Evolutionary conservation across 2,113 vertebrate species (phyloP).

Genomic region (Thinocorus orbignyianus): DNA sequence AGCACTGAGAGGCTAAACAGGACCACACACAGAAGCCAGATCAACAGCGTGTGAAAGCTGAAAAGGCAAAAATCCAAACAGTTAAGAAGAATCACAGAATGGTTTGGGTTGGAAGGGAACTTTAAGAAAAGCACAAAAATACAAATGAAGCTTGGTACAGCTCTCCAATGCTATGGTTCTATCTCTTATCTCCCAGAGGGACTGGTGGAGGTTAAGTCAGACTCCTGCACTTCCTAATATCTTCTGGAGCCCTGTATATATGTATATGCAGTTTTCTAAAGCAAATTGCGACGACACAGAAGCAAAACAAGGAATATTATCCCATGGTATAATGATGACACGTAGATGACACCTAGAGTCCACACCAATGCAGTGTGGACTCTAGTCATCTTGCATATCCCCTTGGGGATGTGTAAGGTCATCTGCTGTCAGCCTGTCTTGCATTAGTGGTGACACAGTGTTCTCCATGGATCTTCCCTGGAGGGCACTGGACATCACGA

Average conservation of each 20-base stretch:
- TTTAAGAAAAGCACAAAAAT: neutral
- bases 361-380: neutral
- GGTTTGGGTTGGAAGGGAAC: no score
- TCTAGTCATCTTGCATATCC: neutral
- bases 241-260: neutral
- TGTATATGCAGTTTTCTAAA: neutral
- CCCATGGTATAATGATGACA: neutral
- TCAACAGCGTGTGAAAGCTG: neutral
- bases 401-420: neutral
- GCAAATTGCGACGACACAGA: neutral
- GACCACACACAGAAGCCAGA: neutral
- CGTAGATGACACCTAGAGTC: neutral
- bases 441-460: neutral
- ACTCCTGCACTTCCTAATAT: neutral
- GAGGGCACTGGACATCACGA: fast-evolving
- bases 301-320: neutral
- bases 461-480: neutral
- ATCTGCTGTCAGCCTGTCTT: neutral
- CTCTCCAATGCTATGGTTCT: neutral
- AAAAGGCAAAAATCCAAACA: neutral
- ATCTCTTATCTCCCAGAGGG: neutral
- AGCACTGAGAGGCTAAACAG: neutral
- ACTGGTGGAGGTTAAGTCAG: neutral
- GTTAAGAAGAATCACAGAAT: neutral
- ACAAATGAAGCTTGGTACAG: neutral